Conservation (phyloP, 2,888 invertebrate species). For the Tortricodes alternella region DNA sequence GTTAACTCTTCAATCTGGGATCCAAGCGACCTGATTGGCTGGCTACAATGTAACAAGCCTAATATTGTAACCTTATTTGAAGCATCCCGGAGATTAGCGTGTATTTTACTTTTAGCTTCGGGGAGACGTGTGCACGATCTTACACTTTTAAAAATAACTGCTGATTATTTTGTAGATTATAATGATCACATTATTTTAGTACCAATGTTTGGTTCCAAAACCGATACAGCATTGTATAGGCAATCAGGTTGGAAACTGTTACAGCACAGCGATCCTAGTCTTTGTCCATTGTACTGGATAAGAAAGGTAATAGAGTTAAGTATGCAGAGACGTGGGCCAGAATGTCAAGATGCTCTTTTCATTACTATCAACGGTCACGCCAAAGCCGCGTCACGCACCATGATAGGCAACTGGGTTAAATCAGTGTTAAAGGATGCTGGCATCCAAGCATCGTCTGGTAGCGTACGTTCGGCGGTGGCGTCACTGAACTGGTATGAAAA, state of each 20-base stretch:
- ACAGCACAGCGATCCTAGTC: neutral
- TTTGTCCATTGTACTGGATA: slow-evolving; percentile 1
- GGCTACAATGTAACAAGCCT: neutral
- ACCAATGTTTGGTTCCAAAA: neutral
- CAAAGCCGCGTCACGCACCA: neutral
- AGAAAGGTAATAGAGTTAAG: neutral
- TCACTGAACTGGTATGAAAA: neutral
- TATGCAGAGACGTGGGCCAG: neutral
- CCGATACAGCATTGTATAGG: neutral
- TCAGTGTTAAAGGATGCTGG: neutral
- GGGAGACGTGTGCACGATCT: neutral
- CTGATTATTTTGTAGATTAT: neutral
- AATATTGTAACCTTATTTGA: neutral
- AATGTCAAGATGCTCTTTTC: neutral
- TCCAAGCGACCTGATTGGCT: neutral
- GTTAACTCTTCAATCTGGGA: neutral
- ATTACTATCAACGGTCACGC: neutral
- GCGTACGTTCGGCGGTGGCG: slow-evolving; percentile 1
- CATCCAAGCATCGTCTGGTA: neutral
- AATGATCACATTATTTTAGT: neutral
- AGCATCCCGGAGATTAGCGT: neutral
- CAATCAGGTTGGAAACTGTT: neutral
- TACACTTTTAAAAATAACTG: neutral
- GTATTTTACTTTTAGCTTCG: neutral
- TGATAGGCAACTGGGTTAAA: slow-evolving; percentile 1